These are phyloP conservation scores for Mus caroli DNA, from an alignment of 2,797 vertebrate genomes.

Conservation along the genomic window DNA sequence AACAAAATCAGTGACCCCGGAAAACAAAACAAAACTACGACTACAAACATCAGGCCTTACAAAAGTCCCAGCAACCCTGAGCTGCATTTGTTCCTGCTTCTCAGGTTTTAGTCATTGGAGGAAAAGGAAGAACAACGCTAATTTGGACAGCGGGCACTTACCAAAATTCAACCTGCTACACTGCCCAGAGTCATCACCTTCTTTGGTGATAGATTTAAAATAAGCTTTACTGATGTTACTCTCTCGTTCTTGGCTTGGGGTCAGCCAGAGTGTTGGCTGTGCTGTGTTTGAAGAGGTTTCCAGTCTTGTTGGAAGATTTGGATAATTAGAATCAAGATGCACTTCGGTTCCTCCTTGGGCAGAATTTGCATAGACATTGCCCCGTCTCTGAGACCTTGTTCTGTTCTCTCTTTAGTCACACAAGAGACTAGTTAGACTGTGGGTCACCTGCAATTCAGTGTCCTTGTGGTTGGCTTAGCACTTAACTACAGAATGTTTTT, in stretches of 20 bases:
- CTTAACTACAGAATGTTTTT: constrained; percentile 71
- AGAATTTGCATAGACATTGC: neutral
- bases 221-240: neutral
- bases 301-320: neutral
- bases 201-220: constrained; percentile 38
- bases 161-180: neutral
- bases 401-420: constrained; percentile 2
- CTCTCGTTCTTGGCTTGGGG: neutral
- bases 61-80: neutral
- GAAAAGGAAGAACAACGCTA: neutral
- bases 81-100: neutral
- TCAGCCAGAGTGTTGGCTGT: neutral
- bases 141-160: neutral
- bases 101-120: neutral
- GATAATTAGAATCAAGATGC: constrained; percentile 51
- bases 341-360: constrained; percentile 5
- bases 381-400: constrained; percentile 1
- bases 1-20: neutral
- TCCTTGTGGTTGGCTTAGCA: constrained; percentile 44
- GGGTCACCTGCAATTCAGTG: constrained; percentile 45
- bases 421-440: constrained; percentile 48
- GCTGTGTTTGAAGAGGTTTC: neutral
- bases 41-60: neutral
- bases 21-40: neutral
- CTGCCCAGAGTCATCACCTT: neutral